Evolutionary conservation across 2,113 vertebrate species (phyloP).

Genomic region (Ceyx margarethae): DNA sequence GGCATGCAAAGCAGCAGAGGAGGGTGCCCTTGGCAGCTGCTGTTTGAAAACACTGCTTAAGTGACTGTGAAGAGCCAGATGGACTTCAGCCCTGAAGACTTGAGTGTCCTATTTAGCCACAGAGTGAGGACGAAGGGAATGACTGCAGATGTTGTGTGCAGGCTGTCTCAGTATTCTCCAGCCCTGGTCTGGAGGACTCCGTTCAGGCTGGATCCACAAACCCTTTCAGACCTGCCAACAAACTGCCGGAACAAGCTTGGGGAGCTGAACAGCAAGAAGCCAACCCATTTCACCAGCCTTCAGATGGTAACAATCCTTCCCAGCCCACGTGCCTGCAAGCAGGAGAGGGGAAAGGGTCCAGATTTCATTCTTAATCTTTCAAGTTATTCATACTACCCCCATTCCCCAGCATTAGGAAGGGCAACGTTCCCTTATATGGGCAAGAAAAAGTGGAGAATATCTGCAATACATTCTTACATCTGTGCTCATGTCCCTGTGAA

Average conservation of each 20-base stretch:
- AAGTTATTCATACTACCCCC: neutral
- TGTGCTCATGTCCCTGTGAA: conserved; percentile 3
- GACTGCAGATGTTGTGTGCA: neutral
- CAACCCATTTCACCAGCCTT: neutral
- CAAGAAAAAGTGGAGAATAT: conserved; percentile 48
- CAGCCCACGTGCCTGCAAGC: neutral
- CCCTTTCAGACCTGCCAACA: neutral
- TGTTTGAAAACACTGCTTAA: neutral
- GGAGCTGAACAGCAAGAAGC: neutral
- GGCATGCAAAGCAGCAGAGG: neutral
- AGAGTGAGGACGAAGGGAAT: neutral
- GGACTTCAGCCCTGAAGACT: conserved; percentile 7
- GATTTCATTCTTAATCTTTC: conserved; percentile 19
- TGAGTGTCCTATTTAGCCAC: conserved; percentile 12
- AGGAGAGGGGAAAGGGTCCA: conserved; percentile 9
- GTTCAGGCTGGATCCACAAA: neutral
- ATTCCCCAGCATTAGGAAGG: neutral
- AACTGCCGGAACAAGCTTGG: neutral
- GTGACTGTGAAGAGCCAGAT: conserved; percentile 10
- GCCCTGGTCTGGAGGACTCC: neutral
- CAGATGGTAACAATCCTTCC: neutral
- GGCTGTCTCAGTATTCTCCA: neutral
- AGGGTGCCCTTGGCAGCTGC: conserved; percentile 23
- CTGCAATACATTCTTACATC: conserved; percentile 39
- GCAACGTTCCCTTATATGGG: conserved; percentile 22